Base-by-base conservation (phyloP, 2,113 vertebrate species). In the Melospiza melodia region DNA sequence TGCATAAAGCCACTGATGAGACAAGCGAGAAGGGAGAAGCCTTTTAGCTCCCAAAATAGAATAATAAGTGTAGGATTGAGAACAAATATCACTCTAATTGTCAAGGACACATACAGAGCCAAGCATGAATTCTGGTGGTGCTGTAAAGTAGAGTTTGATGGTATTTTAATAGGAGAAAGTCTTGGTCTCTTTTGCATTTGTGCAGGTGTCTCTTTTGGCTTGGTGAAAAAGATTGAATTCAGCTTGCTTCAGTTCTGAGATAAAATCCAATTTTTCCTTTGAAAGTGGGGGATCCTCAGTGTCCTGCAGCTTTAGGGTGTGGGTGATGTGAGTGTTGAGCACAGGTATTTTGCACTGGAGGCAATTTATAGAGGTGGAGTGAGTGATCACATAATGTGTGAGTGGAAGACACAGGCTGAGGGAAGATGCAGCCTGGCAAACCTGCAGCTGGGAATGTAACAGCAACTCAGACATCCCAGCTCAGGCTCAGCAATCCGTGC, bases 11-110 rank as follows among this genome's bases (percentile, higher is more conserved):
- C 79, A n/a, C 85, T n/a, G 66, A 57, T 43, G 57, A 95, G 68
- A 23, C 51, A 48, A 63, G 75, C 44, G 87, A 43, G 79, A 74
- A 72, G 43, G 23, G 28, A 87, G 72, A 48, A 92, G 72, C 16
- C 33, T 90, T 95, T 44, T 59, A 46, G n/a, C 71, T 88, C 63
- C 76, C 74, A 72, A 93, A 96, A 91, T 74, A 94, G 75, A 63
- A 55, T 73, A 72, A 24, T 77, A 87, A 88, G 19, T 37, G 24
- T 71, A 77, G 44, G 49, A 41, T 41, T 75, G 79, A 89, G 83
- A 91, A 63, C 22, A 74, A 78, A 61, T 81, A 48, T 41, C 20
- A 8, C 27, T 84, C 23, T 51, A 62, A 88, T 69, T 75, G 44
- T 80, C 12, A 44, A 67, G 75, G 67, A 44, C 1, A 6, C 6